A percentile compares a stretch with the other conserved stretches of the same genome.
phyloP scores from a whole-genome alignment of 2,113 vertebrate species.

The Bufo gargarizans region DNA sequence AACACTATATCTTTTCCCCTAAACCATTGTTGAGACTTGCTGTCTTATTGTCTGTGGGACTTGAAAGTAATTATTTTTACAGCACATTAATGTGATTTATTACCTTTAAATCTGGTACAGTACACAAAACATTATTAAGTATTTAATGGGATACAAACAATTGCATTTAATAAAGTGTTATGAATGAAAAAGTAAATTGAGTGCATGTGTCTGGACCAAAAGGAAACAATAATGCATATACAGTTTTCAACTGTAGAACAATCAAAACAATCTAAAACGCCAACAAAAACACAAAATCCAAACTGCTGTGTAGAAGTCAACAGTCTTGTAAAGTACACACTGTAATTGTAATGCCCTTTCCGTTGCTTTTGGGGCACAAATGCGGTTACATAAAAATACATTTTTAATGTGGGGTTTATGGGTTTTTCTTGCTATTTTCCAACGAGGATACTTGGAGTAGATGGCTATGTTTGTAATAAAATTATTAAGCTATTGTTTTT shows the following conservation, averaged over 20 bases:
- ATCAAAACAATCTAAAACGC: neutral
- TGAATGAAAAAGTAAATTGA: slow-evolving; percentile 24
- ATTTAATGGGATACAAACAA: slow-evolving; percentile 37
- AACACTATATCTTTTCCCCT: slow-evolving; percentile 21
- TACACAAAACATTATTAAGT: slow-evolving; percentile 35
- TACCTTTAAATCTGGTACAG: slow-evolving; percentile 7
- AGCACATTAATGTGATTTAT: slow-evolving; percentile 34
- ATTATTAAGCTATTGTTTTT: no score
- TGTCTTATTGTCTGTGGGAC: slow-evolving; percentile 4
- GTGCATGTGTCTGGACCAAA: neutral
- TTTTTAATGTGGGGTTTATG: no score
- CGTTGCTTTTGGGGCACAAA: no score
- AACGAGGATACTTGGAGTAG: no score
- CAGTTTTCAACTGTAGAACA: slow-evolving; percentile 11
- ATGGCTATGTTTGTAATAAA: no score
- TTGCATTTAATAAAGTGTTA: slow-evolving; percentile 22
- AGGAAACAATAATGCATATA: neutral
- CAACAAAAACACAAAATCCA: neutral
- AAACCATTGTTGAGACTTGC: neutral
- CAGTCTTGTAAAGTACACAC: no score
- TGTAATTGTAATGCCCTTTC: no score
- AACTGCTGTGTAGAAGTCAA: neutral
- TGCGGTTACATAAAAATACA: no score
- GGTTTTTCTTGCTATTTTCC: no score
- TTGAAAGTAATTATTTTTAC: slow-evolving; percentile 12